These are phyloP conservation scores for Allacma fusca DNA, from an alignment of 2,888 invertebrate species.

Conservation along the genomic window DNA sequence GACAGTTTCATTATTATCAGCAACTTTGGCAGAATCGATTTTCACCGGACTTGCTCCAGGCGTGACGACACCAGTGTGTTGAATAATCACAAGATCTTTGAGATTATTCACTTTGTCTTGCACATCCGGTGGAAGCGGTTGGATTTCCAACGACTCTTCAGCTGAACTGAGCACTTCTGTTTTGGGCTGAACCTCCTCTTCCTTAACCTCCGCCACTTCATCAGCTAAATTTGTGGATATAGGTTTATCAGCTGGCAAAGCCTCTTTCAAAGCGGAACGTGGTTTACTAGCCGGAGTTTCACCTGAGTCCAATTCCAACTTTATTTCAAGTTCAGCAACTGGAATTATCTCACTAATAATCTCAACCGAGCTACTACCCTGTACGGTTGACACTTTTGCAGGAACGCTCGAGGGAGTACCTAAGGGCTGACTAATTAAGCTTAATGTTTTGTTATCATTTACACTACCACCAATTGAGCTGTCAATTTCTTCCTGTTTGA, in stretches of 20 bases:
- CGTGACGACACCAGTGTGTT: neutral
- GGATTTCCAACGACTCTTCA: neutral
- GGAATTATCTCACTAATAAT: neutral
- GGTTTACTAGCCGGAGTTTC: neutral
- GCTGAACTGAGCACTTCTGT: neutral
- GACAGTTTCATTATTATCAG: neutral
- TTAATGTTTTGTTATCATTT: neutral
- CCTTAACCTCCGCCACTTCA: constrained; percentile 1
- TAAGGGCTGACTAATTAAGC: neutral
- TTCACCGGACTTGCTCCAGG: neutral
- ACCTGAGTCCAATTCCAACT: neutral
- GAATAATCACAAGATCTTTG: constrained; percentile 24
- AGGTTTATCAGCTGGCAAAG: neutral
- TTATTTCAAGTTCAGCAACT: neutral
- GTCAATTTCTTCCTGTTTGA: constrained; percentile 18
- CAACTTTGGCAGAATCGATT: neutral
- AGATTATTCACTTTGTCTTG: constrained; percentile 31
- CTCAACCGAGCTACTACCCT: no score
- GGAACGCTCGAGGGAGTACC: neutral
- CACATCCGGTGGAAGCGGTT: constrained; percentile 19
- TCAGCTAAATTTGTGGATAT: neutral
- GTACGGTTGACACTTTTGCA: neutral
- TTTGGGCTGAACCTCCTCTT: neutral
- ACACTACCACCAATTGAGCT: neutral
- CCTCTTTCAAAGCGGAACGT: neutral